These are phyloP conservation scores for Dendrophyllia cribrosa DNA, from an alignment of 64 coral and sea anemone genomes.

Conservation along the genomic window DNA sequence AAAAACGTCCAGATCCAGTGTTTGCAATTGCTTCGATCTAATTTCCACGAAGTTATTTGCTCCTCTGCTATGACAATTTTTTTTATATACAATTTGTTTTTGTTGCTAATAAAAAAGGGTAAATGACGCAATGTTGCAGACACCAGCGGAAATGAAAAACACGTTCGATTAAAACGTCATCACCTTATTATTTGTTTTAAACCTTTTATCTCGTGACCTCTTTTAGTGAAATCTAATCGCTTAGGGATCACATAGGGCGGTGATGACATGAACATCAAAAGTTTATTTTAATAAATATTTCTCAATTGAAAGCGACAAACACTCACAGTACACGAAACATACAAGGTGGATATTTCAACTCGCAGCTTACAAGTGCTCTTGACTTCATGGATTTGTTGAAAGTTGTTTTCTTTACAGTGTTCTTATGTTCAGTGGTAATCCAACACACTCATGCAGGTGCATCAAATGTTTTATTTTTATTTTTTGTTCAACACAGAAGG, in stretches of 20 bases:
- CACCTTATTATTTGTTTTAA: neutral
- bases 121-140: too few species aligned
- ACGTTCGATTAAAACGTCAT: neutral
- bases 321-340: neutral
- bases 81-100: too few species aligned
- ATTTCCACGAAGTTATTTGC: too few species aligned
- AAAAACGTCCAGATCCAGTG: too few species aligned
- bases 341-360: too few species aligned
- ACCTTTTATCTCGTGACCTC: neutral
- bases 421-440: neutral
- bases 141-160: too few species aligned
- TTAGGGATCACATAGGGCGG: too few species aligned
- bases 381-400: neutral
- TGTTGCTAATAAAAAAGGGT: too few species aligned
- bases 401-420: neutral
- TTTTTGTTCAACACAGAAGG: too few species aligned
- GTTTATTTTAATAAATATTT: neutral
- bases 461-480: neutral
- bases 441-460: neutral
- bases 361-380: neutral
- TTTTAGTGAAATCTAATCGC: conserved; percentile 2
- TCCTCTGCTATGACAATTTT: too few species aligned
- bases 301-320: neutral
- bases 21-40: too few species aligned
- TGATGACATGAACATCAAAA: neutral